Conservation (phyloP, 2,797 vertebrate genomes). For the Silurus lanzhouensis region DNA sequence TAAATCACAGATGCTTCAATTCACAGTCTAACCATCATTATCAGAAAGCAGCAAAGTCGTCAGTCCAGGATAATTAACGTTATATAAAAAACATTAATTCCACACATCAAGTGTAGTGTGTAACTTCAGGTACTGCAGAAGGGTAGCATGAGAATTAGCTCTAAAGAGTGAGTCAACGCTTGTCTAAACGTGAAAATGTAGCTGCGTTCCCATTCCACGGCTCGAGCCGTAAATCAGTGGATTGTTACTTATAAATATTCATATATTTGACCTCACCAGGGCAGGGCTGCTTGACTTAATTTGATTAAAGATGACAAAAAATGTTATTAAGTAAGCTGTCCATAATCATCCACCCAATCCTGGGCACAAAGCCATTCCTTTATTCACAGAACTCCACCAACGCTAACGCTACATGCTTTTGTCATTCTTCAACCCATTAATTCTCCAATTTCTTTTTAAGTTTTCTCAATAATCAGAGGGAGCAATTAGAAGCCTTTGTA, state of each 20-base stretch:
- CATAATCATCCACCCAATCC: conserved; percentile 17
- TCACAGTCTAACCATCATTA: not conserved
- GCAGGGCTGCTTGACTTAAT: not conserved
- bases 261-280: not conserved
- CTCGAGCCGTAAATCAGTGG: not conserved
- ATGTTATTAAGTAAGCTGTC: not conserved
- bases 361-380: not conserved
- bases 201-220: not conserved
- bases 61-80: not conserved
- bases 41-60: not conserved
- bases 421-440: conserved; percentile 16
- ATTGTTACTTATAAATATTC: too few species aligned
- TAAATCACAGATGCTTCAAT: not conserved
- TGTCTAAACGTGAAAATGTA: not conserved
- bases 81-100: not conserved
- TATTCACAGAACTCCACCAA: conserved; percentile 17
- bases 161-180: not conserved
- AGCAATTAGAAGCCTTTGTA: conserved; percentile 19
- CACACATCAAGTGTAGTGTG: not conserved
- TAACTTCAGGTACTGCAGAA: not conserved
- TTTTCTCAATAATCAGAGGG: conserved; percentile 23
- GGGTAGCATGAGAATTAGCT: not conserved
- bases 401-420: not conserved
- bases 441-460: conserved; percentile 2
- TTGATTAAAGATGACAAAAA: not conserved